A percentile compares a stretch with the other conserved stretches of the same genome.
Conservation (phyloP, 2,888 invertebrate species). For the Oxytorus armatus region DNA sequence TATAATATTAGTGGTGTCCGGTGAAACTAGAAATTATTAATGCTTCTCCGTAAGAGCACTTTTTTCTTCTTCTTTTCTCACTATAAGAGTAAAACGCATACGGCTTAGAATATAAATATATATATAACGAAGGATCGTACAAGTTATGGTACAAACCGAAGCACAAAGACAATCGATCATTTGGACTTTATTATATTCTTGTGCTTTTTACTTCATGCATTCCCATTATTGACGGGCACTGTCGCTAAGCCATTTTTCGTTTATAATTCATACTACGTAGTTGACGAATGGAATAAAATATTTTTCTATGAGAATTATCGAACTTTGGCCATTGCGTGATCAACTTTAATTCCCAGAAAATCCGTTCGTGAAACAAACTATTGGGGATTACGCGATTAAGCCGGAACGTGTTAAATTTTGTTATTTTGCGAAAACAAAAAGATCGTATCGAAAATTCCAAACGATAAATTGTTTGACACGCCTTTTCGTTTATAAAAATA, state of each 20-base stretch:
- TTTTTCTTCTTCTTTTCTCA: slow-evolving; percentile 5
- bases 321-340: neutral
- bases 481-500: no score
- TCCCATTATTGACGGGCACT: slow-evolving; percentile 51
- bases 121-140: slow-evolving; percentile 31
- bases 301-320: slow-evolving; percentile 68
- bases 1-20: slow-evolving; percentile 45
- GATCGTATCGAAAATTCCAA: no score
- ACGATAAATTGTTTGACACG: no score
- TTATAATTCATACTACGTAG: slow-evolving; percentile 45
- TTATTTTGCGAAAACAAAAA: no score
- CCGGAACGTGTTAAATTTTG: no score
- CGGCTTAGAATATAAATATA: neutral
- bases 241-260: slow-evolving; percentile 8
- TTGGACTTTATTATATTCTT: slow-evolving; percentile 39
- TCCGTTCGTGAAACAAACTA: no score
- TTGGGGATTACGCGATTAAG: no score
- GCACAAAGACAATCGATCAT: slow-evolving; percentile 57
- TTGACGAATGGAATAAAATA: slow-evolving; percentile 53
- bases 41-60: slow-evolving; percentile 9
- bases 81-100: neutral
- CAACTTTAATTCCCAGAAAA: slow-evolving; percentile 19
- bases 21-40: slow-evolving; percentile 32
- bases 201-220: slow-evolving; percentile 59
- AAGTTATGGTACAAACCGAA: no score